A percentile compares a stretch with the other conserved stretches of the same genome.
Conservation (phyloP, 2,113 vertebrate genomes). For the Patagioenas fasciata region DNA sequence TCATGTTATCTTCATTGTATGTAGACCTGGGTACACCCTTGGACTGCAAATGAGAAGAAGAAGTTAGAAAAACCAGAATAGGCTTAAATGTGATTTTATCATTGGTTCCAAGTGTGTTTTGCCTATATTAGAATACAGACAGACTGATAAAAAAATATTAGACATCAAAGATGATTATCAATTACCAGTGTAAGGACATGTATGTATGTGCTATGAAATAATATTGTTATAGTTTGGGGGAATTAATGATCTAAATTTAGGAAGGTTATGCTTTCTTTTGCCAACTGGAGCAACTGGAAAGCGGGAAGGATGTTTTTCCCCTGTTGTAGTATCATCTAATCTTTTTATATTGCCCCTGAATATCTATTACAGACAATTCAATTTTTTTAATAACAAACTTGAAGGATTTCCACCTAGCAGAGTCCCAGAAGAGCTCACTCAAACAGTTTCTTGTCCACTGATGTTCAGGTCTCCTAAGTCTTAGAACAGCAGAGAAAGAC, state of each 20-base stretch:
- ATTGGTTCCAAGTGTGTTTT: neutral
- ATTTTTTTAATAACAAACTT: slow-evolving; percentile 11
- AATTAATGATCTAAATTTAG: neutral
- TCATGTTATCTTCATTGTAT: slow-evolving; percentile 75
- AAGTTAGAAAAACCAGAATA: neutral
- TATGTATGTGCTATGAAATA: neutral
- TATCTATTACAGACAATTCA: neutral
- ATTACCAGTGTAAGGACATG: neutral
- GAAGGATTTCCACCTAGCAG: neutral
- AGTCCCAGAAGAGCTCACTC: neutral
- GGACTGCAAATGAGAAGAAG: slow-evolving; percentile 42
- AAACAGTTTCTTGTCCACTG: neutral
- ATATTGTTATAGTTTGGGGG: neutral
- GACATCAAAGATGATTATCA: neutral
- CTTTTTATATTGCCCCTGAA: neutral
- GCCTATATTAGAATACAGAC: neutral
- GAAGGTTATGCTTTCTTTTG: neutral
- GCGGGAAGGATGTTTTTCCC: neutral
- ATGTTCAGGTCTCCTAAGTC: neutral
- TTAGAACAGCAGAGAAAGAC: neutral
- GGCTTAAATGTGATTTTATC: neutral
- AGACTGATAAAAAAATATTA: neutral
- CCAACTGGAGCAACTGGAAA: neutral
- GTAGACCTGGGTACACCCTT: slow-evolving; percentile 40
- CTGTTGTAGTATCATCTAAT: neutral